These are phyloP conservation scores for Muscicapa striata DNA, from an alignment of 2,797 vertebrate genomes.

Conservation along the genomic window DNA sequence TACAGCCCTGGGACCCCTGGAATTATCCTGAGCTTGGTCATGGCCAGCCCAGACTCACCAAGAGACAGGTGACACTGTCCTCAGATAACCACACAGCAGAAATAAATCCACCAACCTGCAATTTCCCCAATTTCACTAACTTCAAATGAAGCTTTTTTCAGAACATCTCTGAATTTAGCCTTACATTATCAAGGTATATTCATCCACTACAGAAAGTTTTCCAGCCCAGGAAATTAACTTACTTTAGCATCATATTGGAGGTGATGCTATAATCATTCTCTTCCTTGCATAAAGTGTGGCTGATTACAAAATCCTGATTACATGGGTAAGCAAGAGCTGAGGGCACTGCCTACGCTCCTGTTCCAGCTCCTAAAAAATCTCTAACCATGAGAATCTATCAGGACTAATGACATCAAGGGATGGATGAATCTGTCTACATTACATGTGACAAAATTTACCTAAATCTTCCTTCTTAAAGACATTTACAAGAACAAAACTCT, in stretches of 20 bases:
- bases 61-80: not conserved
- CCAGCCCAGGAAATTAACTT: not conserved
- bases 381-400: not conserved
- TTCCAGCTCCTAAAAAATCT: not conserved
- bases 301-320: not conserved
- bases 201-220: not conserved
- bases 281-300: not conserved
- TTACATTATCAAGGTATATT: not conserved
- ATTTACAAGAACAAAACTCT: not conserved
- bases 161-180: not conserved
- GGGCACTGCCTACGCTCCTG: not conserved
- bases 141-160: not conserved
- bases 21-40: not conserved
- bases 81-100: not conserved
- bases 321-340: not conserved
- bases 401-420: not conserved
- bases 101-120: not conserved
- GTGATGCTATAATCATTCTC: not conserved
- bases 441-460: not conserved
- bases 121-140: not conserved
- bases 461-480: not conserved
- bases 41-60: not conserved
- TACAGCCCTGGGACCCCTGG: not conserved
- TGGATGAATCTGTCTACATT: rapidly evolving
- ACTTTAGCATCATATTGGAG: not conserved